Evolutionary conservation across 2,888 invertebrate species (phyloP), one percentile per base, ranked within the genome.

Genomic region (Morpho achilles): DNA sequence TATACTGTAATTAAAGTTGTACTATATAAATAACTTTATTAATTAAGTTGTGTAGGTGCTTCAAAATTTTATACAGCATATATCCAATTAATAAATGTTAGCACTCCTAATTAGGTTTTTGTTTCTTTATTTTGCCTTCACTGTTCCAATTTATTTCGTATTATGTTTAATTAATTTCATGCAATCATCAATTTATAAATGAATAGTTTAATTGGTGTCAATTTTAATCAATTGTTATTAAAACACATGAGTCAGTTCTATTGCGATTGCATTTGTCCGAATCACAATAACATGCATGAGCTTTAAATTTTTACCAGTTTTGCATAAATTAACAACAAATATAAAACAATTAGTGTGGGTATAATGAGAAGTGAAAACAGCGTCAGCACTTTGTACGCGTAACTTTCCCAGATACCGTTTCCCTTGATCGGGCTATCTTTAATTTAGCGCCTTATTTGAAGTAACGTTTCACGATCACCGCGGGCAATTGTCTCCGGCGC

Each of bases 401-500:
- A 10, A 5, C 50, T 51, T 47, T 55, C 51, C 46, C 32, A 51
- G 42, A 42, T 9, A 55, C 51, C 50, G 45, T 59, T 40, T 49
- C 56, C 44, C 45, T 46, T 43, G 44, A 51, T 54, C 50, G 43
- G 52, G 49, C 41, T 51, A 62, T 56, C 40, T 44, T 61, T 58
- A 50, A 39, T 55, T 54, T 60, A 40, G 56, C 50, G 56, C 62
- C 58, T 59, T 60, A 62, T 65, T 66, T 58, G 51, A 58, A 58
- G 57, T 53, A 62, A 54, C 59, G 62, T 60, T 62, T 56, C 61
- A 61, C 58, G 58, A 61, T 46, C 59, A 62, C 68, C 67, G 60
- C 65, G 56, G 68, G 69, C 66, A 45, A 50, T 56, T 65, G 64
- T 62, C 66, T 67, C 64, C 53, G 59, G 56, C 57, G 64, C 61